Evolutionary conservation across 64 coral and sea anemone species (phyloP).

Genomic region (Stichodactyla mertensii): DNA sequence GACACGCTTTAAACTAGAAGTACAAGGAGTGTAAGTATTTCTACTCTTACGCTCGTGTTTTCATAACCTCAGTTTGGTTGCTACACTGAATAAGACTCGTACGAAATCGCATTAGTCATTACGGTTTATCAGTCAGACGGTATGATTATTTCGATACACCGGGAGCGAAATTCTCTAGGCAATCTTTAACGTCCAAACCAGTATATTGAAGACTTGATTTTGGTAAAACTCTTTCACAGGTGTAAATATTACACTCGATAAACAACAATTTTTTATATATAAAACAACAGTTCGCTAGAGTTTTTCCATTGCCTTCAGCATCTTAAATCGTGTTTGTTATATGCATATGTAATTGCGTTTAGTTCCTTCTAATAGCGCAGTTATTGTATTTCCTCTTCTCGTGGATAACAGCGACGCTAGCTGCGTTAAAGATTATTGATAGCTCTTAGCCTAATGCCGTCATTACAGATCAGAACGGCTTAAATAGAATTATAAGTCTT

Average conservation of each 20-base stretch:
- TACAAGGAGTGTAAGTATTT: neutral
- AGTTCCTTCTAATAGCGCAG: neutral
- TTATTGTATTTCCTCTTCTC: neutral
- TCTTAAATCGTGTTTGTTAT: too few species aligned
- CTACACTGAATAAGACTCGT: too few species aligned
- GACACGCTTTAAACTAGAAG: neutral
- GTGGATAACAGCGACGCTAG: neutral
- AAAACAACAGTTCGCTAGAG: too few species aligned
- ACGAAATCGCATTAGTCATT: too few species aligned
- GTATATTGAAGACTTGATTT: neutral
- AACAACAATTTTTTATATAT: too few species aligned
- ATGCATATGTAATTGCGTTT: neutral
- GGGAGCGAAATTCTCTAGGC: too few species aligned
- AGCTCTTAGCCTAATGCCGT: neutral
- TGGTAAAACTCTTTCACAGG: neutral
- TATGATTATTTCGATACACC: too few species aligned
- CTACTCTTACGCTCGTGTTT: neutral
- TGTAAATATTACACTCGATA: neutral
- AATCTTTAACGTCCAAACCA: neutral
- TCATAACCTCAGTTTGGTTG: too few species aligned
- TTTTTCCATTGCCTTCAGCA: too few species aligned
- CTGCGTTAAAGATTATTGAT: neutral
- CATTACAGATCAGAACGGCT: constrained; percentile 6
- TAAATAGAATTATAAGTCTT: neutral
- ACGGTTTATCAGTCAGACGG: too few species aligned